phyloP scores from a whole-genome alignment of 2,113 vertebrate species.

The Perognathus longimembris region DNA sequence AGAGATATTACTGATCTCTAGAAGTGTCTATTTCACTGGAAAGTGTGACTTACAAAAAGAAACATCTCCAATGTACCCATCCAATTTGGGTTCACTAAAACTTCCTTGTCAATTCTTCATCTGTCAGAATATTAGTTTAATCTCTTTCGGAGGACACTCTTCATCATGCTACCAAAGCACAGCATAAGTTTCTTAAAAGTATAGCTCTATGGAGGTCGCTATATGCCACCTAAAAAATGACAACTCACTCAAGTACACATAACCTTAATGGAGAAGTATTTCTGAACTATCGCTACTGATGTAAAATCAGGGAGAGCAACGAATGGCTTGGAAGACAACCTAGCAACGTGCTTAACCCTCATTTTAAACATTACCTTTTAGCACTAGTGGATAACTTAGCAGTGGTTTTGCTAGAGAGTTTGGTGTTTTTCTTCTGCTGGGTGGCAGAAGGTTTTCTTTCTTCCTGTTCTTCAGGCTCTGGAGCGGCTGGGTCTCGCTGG shows the following conservation, averaged over 20 bases:
- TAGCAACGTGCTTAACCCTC: not conserved
- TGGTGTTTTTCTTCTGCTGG: conserved; percentile 94
- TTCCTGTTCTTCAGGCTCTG: conserved; percentile 93
- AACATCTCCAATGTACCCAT: conserved; percentile 46
- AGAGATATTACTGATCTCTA: not conserved
- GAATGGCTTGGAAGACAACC: not conserved
- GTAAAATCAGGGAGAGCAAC: not conserved
- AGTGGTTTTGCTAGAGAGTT: conserved; percentile 96
- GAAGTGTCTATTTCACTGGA: not conserved
- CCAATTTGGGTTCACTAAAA: conserved; percentile 49
- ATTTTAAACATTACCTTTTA: conserved; percentile 89
- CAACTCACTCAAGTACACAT: conserved; percentile 47
- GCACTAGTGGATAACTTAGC: conserved; percentile 95
- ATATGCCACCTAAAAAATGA: conserved; percentile 6
- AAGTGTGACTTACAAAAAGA: conserved; percentile 30
- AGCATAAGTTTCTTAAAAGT: conserved; percentile 49
- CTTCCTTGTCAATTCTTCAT: conserved; percentile 38
- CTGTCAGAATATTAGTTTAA: conserved; percentile 15
- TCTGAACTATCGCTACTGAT: conserved; percentile 1
- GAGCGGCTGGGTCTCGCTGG: conserved; percentile 93
- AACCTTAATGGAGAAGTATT: not conserved
- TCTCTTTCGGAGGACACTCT: not conserved
- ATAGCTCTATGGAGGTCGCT: not conserved
- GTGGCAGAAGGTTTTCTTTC: conserved; percentile 93
- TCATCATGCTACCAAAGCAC: conserved; percentile 44